Evolutionary conservation across 2,888 invertebrate species (phyloP).

Genomic region (Hirtodrosophila cameraria): DNA sequence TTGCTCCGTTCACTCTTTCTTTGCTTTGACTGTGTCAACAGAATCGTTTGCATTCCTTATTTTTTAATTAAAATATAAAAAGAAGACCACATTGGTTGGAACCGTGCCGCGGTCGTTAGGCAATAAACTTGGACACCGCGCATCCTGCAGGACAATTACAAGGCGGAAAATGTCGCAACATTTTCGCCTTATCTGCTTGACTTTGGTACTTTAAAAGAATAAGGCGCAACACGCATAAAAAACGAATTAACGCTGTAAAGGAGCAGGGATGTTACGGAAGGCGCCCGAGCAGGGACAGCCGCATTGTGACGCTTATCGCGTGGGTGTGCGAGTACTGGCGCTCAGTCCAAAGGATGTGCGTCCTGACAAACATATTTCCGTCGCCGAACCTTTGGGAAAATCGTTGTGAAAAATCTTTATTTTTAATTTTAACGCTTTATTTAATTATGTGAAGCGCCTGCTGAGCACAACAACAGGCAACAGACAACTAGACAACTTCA

Average conservation of each 20-base stretch:
- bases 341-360: constrained; percentile 30
- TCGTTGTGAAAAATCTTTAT: constrained; percentile 67
- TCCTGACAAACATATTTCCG: constrained; percentile 67
- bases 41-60: constrained; percentile 44
- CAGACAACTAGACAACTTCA: constrained; percentile 60
- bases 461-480: constrained; percentile 49
- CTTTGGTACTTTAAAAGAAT: constrained; percentile 60
- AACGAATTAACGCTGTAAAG: constrained; percentile 54
- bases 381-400: constrained; percentile 35
- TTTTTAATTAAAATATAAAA: constrained; percentile 63
- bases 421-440: constrained; percentile 82
- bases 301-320: constrained; percentile 51
- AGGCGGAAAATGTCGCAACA: constrained; percentile 74
- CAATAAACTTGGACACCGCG: constrained; percentile 80
- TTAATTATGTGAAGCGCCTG: constrained; percentile 77
- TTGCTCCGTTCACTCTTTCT: background rate
- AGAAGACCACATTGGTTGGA: constrained; percentile 52
- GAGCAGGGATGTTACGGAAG: constrained; percentile 6
- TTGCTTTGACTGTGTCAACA: constrained; percentile 42
- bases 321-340: constrained; percentile 9
- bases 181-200: constrained; percentile 66
- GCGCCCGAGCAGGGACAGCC: constrained; percentile 6
- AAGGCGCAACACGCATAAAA: constrained; percentile 57
- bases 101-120: constrained; percentile 81
- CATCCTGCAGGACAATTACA: constrained; percentile 64